Evolutionary conservation across 2,113 vertebrate species (phyloP), one percentile per base, ranked within the genome.

Genomic region (Nicator chloris): DNA sequence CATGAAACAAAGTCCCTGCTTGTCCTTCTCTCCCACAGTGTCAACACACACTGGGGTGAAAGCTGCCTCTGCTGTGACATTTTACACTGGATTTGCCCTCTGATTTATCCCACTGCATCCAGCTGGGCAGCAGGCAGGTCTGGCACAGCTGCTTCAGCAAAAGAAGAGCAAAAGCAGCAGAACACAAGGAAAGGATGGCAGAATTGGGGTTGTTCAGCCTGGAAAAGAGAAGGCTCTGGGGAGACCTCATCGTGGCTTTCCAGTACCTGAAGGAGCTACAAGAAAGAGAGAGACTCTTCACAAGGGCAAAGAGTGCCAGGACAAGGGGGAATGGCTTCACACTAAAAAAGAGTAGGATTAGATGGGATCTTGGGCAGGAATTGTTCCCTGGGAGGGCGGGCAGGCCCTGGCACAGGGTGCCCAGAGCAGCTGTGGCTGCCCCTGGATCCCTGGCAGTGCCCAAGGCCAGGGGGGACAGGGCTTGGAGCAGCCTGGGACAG

Each of bases 271-370:
- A 49, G 54, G 47, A 76, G 35, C 31, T 16, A 7, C n/a, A 35
- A 3, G 76, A 37, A 13, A 66, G 20, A 51, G 8, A 73, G 28
- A 53, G n/a, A 61, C 21, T n/a, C 7, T 40, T 68, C 5, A 18
- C 20, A 26, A 40, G 40, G 53, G 39, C n/a, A n/a, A 8, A 17
- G 69, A 53, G 39, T 8, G 45, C 7, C 78, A 75, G 53, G n/a
- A 53, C 19, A 28, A 7, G 16, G 31, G 39, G 18, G 11, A 35
- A 75, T 31, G 45, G 69, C 39, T 47, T 40, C 39, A 2, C 7
- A 39, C 6, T 75, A 30, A 8, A 6, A 9, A 2, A n/a, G 19
- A 21, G 45, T 0, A 7, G 39, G 45, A 3, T 0, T 40, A 0
- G n/a, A 19, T 53, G 54, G 47, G 70, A 40, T 4, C 1, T 13